A percentile compares a stretch with the other conserved stretches of the same genome.
Evolutionary conservation across 2,888 invertebrate genomes (phyloP).

Genomic region (Trilocha varians): DNA sequence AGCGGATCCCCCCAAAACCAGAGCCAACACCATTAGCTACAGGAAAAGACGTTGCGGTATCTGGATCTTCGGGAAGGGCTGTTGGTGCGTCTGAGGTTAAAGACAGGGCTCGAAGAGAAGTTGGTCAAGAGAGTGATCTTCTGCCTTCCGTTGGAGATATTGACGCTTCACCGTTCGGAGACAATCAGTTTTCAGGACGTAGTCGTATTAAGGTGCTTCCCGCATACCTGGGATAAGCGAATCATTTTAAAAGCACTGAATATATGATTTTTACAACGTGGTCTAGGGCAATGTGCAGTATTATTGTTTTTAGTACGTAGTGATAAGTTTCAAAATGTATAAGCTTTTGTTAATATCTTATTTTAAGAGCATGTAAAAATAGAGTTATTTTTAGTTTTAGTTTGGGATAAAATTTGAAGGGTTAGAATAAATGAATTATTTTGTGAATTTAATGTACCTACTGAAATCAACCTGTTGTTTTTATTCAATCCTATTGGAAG

Average conservation of each 20-base stretch:
- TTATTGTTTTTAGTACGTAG: not conserved
- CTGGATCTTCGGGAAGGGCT: constrained; percentile 59
- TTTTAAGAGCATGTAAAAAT: not conserved
- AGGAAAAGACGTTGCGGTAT: constrained; percentile 49
- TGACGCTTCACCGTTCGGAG: constrained; percentile 51
- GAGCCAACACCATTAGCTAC: constrained; percentile 63
- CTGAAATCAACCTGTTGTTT: too few species aligned
- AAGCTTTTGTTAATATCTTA: constrained; percentile 9
- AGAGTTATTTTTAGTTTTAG: too few species aligned
- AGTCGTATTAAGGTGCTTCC: constrained; percentile 57
- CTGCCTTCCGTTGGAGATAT: constrained; percentile 45
- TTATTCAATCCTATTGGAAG: too few species aligned
- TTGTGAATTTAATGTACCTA: too few species aligned
- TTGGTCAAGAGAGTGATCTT: constrained; percentile 52
- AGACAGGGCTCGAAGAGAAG: constrained; percentile 41
- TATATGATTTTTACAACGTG: not conserved
- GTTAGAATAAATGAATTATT: too few species aligned
- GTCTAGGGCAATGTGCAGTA: not conserved
- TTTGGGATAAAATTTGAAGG: too few species aligned
- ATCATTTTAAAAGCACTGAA: not conserved
- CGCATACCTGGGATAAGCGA: constrained; percentile 51
- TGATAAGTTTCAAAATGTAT: constrained; percentile 18
- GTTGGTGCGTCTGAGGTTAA: constrained; percentile 43
- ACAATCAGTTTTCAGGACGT: constrained; percentile 40
- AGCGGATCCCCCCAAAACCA: constrained; percentile 54